Conservation (phyloP, 64 coral and sea anemone species). For the Stichodactyla mertensii region DNA sequence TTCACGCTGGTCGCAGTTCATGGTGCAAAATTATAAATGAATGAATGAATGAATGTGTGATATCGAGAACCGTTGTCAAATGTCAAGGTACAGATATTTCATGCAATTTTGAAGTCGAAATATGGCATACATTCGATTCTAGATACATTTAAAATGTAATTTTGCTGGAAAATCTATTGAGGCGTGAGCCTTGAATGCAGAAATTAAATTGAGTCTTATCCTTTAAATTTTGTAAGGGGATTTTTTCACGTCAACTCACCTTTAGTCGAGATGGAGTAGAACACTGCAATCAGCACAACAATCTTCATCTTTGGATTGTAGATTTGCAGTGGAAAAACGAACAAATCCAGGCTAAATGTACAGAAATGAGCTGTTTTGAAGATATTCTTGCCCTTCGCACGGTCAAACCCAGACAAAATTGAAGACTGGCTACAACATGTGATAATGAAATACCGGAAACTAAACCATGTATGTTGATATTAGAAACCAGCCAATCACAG, state of each 20-base stretch:
- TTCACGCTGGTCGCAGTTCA: not conserved
- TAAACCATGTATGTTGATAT: not conserved
- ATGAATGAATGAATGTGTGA: not conserved
- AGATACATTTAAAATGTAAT: too few relatives aligned
- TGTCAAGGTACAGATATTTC: too few relatives aligned
- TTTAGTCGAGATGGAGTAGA: not conserved
- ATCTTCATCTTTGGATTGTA: not conserved
- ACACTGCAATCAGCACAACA: not conserved
- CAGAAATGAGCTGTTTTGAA: not conserved
- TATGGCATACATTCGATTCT: too few relatives aligned
- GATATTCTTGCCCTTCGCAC: not conserved
- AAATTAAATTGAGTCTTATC: not conserved
- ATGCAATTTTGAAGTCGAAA: too few relatives aligned
- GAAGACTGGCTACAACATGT: not conserved
- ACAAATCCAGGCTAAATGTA: not conserved
- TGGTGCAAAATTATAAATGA: not conserved
- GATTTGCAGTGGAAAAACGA: not conserved
- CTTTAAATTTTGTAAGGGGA: not conserved
- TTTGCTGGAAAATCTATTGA: not conserved
- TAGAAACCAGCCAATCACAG: not conserved
- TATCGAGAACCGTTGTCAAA: too few relatives aligned
- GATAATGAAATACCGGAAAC: not conserved
- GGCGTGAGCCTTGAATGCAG: not conserved
- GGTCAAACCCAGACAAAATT: slow-evolving; percentile 4
- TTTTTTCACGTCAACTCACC: not conserved